These are phyloP conservation scores for Perdita meconis DNA, from an alignment of 2,888 invertebrate genomes.

Conservation along the genomic window DNA sequence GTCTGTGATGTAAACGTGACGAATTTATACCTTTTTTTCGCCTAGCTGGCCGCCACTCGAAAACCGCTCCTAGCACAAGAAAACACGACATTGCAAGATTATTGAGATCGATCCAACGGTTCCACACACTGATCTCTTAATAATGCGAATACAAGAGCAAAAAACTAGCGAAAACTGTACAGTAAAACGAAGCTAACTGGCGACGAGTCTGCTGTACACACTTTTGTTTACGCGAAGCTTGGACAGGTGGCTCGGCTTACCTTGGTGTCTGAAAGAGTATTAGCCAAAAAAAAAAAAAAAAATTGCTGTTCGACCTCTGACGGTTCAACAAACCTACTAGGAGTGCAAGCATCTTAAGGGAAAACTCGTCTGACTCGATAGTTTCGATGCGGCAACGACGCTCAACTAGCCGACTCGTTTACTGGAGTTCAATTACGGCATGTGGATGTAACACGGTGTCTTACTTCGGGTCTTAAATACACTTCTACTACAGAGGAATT, in stretches of 20 bases:
- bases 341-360: slow-evolving; percentile 39
- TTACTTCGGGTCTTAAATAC: slow-evolving; percentile 41
- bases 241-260: slow-evolving; percentile 18
- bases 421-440: slow-evolving; percentile 45
- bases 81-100: slow-evolving; percentile 65
- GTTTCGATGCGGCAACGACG: slow-evolving; percentile 32
- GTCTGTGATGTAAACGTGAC: slow-evolving; percentile 47
- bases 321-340: slow-evolving; percentile 47
- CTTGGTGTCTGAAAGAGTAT: slow-evolving; percentile 22
- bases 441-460: slow-evolving; percentile 31
- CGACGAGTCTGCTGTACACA: slow-evolving; percentile 20
- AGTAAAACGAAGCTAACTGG: slow-evolving; percentile 31
- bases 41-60: slow-evolving; percentile 64
- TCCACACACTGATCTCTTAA: slow-evolving; percentile 44
- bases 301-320: slow-evolving; percentile 3
- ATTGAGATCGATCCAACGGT: slow-evolving; percentile 39
- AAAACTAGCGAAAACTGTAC: slow-evolving; percentile 46
- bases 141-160: slow-evolving; percentile 31
- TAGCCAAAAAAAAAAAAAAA: slow-evolving; percentile 12
- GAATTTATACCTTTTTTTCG: slow-evolving; percentile 69
- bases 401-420: slow-evolving; percentile 35
- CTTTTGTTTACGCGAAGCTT: slow-evolving; percentile 25
- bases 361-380: slow-evolving; percentile 30
- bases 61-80: slow-evolving; percentile 69
- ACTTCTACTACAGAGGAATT: slow-evolving; percentile 50